Evolutionary conservation across 1,140 invertebrate species (phyloP), one percentile per base, ranked within the genome.

Genomic region (Cotesia glomerata): DNA sequence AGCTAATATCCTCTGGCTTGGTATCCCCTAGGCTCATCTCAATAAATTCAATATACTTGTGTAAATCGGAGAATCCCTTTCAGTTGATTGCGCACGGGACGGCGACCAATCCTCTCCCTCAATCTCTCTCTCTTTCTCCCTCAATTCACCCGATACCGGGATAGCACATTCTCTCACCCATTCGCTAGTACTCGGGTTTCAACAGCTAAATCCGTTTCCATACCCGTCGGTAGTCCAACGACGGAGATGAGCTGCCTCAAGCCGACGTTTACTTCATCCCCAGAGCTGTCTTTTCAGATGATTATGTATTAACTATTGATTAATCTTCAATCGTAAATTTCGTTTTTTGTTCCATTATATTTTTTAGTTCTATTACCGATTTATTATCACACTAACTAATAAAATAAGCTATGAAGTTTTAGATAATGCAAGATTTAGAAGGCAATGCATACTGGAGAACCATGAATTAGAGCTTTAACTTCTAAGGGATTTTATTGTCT

Each of bases 41-140:
- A 87, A 87, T 87, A 87, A 87, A 87, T 87, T 87, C 85, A 86
- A 87, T 87, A 87, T 86, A 87, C 83, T 86, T 86, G 85, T 86
- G 82, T 84, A 86, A 86, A 86, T 86, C 83, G 82, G 71, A 26
- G 76, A 76, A 80, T 77, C 78, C 77, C 71, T 74, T 73, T 75
- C 79, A 73, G 72, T 69, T 49, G 58, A 39, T 67, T 69, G 51
- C 49, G 11, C 34, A 14, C 35, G 36, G 13, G 58, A 32, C 14
- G 5, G 39, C 39, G 39, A 45, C 39, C 39, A 45, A 65, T 64
- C 26, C 51, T 49, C 36, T 32, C 39, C 11, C 9, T 26, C 26
- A 26, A 54, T 39, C 39, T 45, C 9, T 39, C 36, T 39, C 36
- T 39, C 36, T 39, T 8, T 39, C 39, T 45, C 39, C 11, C 39